Evolutionary conservation across 1,140 invertebrate genomes (phyloP), one percentile per base, ranked within the genome.

Genomic region (Panagrolaimus sp.): DNA sequence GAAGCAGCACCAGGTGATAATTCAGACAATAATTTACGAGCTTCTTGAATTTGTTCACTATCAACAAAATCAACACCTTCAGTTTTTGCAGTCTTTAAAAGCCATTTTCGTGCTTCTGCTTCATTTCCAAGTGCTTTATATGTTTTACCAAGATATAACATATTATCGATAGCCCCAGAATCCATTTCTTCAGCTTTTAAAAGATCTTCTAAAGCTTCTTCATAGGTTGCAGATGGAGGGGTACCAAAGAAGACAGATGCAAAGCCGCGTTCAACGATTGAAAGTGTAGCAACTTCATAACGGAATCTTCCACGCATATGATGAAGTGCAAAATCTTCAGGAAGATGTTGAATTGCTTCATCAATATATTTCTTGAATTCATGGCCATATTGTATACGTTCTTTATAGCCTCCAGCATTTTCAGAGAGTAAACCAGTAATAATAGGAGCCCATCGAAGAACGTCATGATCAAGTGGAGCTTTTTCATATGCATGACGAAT

Each of bases 341-440:
- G 63, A n/a, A 64, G 44, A 20, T 42, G 38, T 11, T 14, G 16
- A 13, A 64, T 64, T 11, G 63, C 63, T 31, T 64, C 23, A 31
- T 64, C 63, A 43, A 64, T 44, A 13, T 64, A 64, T 16, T 43
- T 64, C 38, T 64, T 64, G 31, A 64, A 64, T 20, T 64, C 63
- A 43, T 64, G 38, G n/a, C 63, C 63, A 23, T 27, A 46, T n/a
- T 43, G 16, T 3, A 64, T 46, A 13, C 44, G 38, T 31, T 64
- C 63, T 23, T 64, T 64, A 1, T 20, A 11, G 0, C 9, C 38
- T 27, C 14, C 38, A 23, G 23, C 23, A 45, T 64, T 43, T 46
- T 64, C 63, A 23, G 38, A 23, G 16, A 64, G 31, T 9, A 14
- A 23, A 64, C 63, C 63, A n/a, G 63, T 64, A 23, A 64, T 46